Evolutionary conservation across 2,888 invertebrate genomes (phyloP), one percentile per base, ranked within the genome.

Genomic region (Leptogaster cylindrica): DNA sequence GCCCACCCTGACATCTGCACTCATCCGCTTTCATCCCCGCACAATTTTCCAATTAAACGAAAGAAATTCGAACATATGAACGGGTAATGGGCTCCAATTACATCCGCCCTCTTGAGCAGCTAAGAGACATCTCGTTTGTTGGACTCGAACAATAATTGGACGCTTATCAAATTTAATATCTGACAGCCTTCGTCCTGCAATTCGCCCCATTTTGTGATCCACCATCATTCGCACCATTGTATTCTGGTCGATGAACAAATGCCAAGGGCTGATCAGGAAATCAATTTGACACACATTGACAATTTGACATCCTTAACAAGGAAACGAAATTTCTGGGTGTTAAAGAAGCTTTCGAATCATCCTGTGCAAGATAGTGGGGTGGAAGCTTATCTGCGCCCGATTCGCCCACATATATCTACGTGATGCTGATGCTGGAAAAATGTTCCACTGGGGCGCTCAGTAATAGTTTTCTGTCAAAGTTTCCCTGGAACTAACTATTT

Each of bases 261-360:
- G 39, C 27, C 31, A 52, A 55, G 65, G 65, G 68, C 48, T 39
- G 51, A 65, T 55, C 65, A 61, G 55, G 52, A 48, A 68, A 68
- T 68, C 66, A 61, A 68, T 68, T 68, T 68, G 68, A 58, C 61
- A 68, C 68, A 61, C 68, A 66, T 68, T 66, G 68, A 68, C 65
- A 68, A 61, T 58, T 50, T 58, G 68, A 68, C 65, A 65, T 52
- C 52, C 55, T 58, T 64, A 55, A 55, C 55, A 39, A 39, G 55
- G 39, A 55, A 55, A 55, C 31, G 39, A 55, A 55, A 39, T 55
- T 55, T 52, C 52, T 33, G 23, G 25, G 20, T 46, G 46, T 12
- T 7, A 25, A 23, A n/a, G 46, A 12, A 46, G 23, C 25, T 46
- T 20, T 46, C 1, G 23, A 12, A n/a, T 20, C 20, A 46, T 5